Base-by-base conservation (phyloP, 2,888 invertebrate genomes). In the Caenorhabditis wallacei region DNA sequence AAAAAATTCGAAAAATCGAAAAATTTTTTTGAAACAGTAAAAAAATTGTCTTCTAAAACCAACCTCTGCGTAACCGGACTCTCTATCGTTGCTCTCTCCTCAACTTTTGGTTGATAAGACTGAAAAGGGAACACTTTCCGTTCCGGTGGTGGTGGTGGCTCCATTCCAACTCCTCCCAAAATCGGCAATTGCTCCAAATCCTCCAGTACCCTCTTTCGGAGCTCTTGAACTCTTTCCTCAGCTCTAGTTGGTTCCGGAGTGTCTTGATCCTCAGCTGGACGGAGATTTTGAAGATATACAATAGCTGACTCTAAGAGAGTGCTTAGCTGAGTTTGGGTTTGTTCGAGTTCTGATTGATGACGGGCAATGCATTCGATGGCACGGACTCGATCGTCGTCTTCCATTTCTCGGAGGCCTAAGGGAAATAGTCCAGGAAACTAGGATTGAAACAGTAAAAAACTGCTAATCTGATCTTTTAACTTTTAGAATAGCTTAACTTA, bases 301-400 rank as follows among this genome's bases (percentile, higher is more conserved):
- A 89, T 89, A 2, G 89, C 89, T 8, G 84, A 82, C 56, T 88
- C 87, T 11, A 89, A 84, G 0, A 89, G 84, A 20, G 71, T 75
- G 57, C 87, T 86, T 63, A 89, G 78, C 63, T 89, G 85, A 13
- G 88, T 84, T 69, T 89, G 89, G 20, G 89, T 89, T 30, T 85
- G 76, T 66, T 89, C 88, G 18, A 89, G 83, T 26, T 83, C 86
- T 53, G 79, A 76, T 66, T 89, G 89, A 72, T 90, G 89, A 51
- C 86, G 70, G 46, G 88, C 87, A 35, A 90, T 90, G 53, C 85
- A 84, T 63, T 88, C 86, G 13, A 87, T 88, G 5, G 85, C 87
- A 20, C 83, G 57, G 10, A 82, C 70, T 3, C 88, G 54, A 46
- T 86, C 87, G 20, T 78, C 87, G 54, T 88, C 87, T 68, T 89